Evolutionary conservation across 2,113 vertebrate species (phyloP).

Genomic region (Nothocercus nigrocapillus): DNA sequence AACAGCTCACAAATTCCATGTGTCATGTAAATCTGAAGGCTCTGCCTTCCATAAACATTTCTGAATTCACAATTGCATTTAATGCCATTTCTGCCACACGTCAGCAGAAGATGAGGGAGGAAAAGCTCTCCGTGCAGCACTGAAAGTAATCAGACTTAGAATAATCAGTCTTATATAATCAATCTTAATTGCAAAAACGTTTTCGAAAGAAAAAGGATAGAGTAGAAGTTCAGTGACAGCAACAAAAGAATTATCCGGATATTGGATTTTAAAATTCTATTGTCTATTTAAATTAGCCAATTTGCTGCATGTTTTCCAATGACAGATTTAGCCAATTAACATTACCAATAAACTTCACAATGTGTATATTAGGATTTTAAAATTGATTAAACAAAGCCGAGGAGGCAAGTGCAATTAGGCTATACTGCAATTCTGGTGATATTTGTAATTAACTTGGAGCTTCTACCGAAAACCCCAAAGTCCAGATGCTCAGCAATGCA

Average conservation of each 20-base stretch:
- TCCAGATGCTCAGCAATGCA: constrained; percentile 26
- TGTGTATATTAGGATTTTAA: constrained; percentile 23
- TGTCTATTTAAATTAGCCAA: neutral
- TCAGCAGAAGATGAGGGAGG: constrained; percentile 4
- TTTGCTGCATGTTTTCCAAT: neutral
- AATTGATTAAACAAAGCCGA: constrained; percentile 5
- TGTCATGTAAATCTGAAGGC: constrained; percentile 58
- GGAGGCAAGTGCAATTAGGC: neutral
- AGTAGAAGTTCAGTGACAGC: neutral
- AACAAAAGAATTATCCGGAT: constrained; percentile 6
- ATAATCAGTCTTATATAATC: constrained; percentile 44
- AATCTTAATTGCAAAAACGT: constrained; percentile 39
- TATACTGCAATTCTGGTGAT: neutral
- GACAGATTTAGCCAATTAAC: constrained; percentile 27
- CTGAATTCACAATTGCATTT: constrained; percentile 60
- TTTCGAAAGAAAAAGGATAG: constrained; percentile 1
- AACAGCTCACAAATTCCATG: constrained; percentile 66
- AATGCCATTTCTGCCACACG: constrained; percentile 53
- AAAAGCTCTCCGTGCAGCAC: constrained; percentile 1
- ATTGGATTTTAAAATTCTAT: constrained; percentile 13
- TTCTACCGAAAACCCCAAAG: neutral
- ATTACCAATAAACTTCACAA: neutral
- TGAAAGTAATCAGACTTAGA: constrained; percentile 50
- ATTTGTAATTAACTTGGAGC: constrained; percentile 31
- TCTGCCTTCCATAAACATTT: constrained; percentile 63